Base-by-base conservation (phyloP, 2,797 vertebrate species). In the Kryptopterus vitreolus region DNA sequence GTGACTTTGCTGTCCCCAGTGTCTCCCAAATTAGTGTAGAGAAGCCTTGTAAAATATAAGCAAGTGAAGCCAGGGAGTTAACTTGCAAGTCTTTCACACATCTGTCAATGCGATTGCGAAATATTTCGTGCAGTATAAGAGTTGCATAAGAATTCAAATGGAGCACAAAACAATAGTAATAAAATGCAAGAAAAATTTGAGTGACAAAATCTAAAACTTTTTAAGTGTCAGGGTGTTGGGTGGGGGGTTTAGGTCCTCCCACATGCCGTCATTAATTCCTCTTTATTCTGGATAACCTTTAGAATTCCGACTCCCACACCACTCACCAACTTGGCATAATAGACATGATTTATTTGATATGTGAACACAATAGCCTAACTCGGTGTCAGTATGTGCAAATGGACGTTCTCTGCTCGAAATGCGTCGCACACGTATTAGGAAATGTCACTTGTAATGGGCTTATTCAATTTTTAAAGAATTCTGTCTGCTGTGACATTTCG, bases 371-470 rank as follows among this genome's bases (percentile, higher is more conserved):
- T 31, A 57, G 63, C 63, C 31, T 13, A 29, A 58, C 35, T 69
- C 53, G 16, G 20, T 72, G 65, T 38, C 58, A 43, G 31, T 69
- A 83, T 89, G 88, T 90, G 77, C 82, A 88, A 84, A 72, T 59
- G 69, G 78, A 85, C 24, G 58, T 82, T 84, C 86, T 88, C 85
- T 79, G 70, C 82, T 85, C 85, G 73, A 68, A 87, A 84, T 85
- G 79, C 75, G 76, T 82, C 76, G 80, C 85, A 73, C 77, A 50
- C 55, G 79, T 71, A 75, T 73, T 73, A 80, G 86, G 79, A 94
- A 94, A 94, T 94, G 93, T 93, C 93, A 94, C 89, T 88, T 87
- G 85, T 91, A 91, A 94, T 91, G 87, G 85, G 91, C 84, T 91
- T 91, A 91, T 92, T 88, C 82, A 88, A 71, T 85, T 86, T 88